Conservation (phyloP, 2,797 vertebrate species). For the Microctenopoma lineatum region DNA sequence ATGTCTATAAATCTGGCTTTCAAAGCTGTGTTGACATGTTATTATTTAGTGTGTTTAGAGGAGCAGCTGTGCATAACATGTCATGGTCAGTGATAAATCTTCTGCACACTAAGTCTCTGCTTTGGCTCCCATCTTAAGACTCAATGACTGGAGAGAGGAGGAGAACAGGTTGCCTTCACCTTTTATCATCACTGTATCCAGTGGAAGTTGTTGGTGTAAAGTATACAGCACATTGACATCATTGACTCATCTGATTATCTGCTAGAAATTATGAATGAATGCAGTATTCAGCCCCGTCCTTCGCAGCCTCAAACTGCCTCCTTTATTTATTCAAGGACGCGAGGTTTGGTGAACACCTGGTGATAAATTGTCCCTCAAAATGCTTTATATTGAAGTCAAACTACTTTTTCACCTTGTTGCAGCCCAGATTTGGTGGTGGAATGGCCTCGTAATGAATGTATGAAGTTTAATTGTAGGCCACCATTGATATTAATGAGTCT, state of each 20-base stretch:
- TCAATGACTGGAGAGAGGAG: background rate
- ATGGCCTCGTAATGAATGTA: constrained; percentile 15
- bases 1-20: background rate
- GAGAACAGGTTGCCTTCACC: background rate
- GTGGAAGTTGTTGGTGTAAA: background rate
- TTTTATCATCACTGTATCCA: background rate
- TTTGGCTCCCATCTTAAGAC: background rate
- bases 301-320: constrained; percentile 4
- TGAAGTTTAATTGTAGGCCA: constrained; percentile 26
- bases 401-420: background rate
- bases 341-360: constrained; percentile 29
- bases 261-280: constrained; percentile 7
- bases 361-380: constrained; percentile 8
- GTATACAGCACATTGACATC: background rate
- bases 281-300: constrained; percentile 25
- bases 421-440: background rate
- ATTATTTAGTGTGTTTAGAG: background rate
- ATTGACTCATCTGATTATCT: constrained; percentile 1
- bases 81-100: background rate
- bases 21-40: background rate
- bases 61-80: background rate
- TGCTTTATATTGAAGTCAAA: constrained; percentile 6
- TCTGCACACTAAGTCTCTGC: background rate
- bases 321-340: constrained; percentile 34
- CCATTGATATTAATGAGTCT: constrained; percentile 58